Conservation (phyloP, 2,888 invertebrate species). For the Phengaris arion region DNA sequence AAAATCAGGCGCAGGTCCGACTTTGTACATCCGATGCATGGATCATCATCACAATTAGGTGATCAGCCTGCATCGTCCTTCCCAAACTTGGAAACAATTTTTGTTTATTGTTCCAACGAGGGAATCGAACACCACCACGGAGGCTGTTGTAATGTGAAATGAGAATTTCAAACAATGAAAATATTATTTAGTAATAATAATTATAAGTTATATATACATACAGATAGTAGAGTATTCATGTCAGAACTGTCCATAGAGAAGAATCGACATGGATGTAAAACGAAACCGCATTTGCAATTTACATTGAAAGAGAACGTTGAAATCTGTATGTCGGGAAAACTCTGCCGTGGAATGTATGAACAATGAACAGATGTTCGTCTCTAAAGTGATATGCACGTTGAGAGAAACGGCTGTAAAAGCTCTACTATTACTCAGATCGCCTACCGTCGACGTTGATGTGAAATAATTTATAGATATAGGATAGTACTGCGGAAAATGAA, state of each 20-base stretch:
- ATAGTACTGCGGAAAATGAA: too few species aligned
- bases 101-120: too few species aligned
- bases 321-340: constrained; percentile 11
- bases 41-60: too few species aligned
- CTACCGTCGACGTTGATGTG: background rate
- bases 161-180: too few species aligned
- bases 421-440: constrained; percentile 54
- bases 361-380: constrained; percentile 25
- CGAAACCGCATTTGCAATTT: constrained; percentile 3
- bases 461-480: background rate
- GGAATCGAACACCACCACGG: too few species aligned
- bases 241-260: background rate
- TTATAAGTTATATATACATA: too few species aligned
- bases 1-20: too few species aligned
- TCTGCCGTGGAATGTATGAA: constrained; percentile 10
- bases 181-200: too few species aligned
- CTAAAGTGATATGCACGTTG: constrained; percentile 36
- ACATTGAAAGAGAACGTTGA: background rate
- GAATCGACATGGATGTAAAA: background rate
- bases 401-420: constrained; percentile 52
- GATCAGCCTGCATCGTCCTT: too few species aligned
- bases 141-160: too few species aligned
- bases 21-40: too few species aligned
- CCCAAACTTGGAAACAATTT: too few species aligned
- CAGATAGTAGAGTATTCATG: background rate